A percentile compares a stretch with the other conserved stretches of the same genome.
These are phyloP conservation scores for Scytalopus superciliaris DNA, from an alignment of 2,113 vertebrate genomes.

Conservation along the genomic window DNA sequence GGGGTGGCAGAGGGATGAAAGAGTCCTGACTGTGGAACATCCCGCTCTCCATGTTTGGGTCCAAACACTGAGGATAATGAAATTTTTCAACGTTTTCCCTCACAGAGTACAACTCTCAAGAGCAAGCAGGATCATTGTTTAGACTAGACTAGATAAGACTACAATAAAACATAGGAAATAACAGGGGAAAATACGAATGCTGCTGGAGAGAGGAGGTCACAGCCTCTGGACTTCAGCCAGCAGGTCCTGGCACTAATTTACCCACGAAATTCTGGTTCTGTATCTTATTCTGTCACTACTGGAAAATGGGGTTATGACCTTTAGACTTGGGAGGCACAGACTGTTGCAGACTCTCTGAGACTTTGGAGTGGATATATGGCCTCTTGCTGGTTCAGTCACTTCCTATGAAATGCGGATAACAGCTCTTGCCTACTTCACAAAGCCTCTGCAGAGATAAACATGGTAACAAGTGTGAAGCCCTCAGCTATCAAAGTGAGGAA, in stretches of 20 bases:
- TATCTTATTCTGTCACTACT: neutral
- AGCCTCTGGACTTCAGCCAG: neutral
- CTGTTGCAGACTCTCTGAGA: neutral
- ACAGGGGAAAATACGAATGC: neutral
- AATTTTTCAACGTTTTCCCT: neutral
- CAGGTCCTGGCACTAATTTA: neutral
- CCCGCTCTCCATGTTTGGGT: neutral
- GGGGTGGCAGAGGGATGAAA: neutral
- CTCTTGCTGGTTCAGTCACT: neutral
- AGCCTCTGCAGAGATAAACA: neutral
- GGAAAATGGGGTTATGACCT: neutral
- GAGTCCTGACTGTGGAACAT: neutral
- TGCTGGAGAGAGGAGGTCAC: neutral
- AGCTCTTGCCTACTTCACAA: neutral
- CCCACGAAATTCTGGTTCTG: neutral
- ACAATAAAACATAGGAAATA: neutral
- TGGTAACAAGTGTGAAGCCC: neutral
- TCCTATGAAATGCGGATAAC: neutral
- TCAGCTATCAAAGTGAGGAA: neutral
- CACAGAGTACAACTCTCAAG: neutral
- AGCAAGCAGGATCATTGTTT: neutral
- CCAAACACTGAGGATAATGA: neutral
- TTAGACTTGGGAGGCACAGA: neutral
- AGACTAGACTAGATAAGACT: neutral
- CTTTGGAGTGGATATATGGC: neutral